These are phyloP conservation scores for Epistrophella euchroma DNA, from an alignment of 2,888 invertebrate species.

Conservation along the genomic window DNA sequence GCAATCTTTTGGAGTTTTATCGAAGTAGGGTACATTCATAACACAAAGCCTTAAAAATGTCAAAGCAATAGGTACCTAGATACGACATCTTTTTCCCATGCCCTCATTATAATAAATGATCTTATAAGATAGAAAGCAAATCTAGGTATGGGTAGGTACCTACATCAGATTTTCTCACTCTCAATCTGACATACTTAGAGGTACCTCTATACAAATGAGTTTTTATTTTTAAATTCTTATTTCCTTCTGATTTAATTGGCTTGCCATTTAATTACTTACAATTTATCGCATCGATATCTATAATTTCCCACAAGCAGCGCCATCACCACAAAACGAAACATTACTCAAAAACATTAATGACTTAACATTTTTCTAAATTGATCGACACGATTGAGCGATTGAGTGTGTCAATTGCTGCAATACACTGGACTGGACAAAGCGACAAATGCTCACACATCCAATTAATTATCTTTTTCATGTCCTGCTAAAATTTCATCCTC, in stretches of 20 bases:
- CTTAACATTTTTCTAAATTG: conserved; percentile 54
- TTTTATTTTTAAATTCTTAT: conserved; percentile 42
- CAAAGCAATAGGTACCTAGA: too few relatives aligned
- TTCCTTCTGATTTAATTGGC: conserved; percentile 30
- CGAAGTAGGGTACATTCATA: too few relatives aligned
- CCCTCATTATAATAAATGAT: too few relatives aligned
- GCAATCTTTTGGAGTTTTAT: too few relatives aligned
- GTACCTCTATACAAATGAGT: background rate
- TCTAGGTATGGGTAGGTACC: too few relatives aligned
- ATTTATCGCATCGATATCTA: conserved; percentile 43
- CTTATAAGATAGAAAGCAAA: too few relatives aligned
- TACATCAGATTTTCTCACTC: too few relatives aligned
- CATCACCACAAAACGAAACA: conserved; percentile 39
- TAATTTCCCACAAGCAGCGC: conserved; percentile 39
- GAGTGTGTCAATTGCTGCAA: conserved; percentile 74
- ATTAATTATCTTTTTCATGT: conserved; percentile 71
- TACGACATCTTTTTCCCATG: too few relatives aligned
- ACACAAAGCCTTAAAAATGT: too few relatives aligned
- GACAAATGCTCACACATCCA: conserved; percentile 71
- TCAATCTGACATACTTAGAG: background rate
- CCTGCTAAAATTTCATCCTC: conserved; percentile 42
- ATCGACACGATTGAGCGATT: conserved; percentile 57
- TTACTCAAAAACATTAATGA: conserved; percentile 56
- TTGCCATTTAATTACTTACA: conserved; percentile 52
- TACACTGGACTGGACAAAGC: conserved; percentile 68